These are phyloP conservation scores for Thunnus albacares DNA, from an alignment of 2,797 vertebrate genomes.

Conservation along the genomic window DNA sequence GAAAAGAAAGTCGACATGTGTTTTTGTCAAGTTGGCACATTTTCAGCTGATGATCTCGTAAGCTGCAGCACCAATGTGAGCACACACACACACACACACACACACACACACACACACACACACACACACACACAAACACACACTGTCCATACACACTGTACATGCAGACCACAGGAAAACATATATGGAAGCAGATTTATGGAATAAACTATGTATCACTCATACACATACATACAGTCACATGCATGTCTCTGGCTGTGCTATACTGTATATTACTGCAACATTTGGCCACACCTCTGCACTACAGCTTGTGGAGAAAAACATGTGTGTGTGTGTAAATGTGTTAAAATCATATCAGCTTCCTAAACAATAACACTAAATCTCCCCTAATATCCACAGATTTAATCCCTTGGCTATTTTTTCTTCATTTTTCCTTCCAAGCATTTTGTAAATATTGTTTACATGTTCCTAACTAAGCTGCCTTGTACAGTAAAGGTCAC, in stretches of 20 bases:
- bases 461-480: constrained; percentile 21
- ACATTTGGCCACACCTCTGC: neutral
- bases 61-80: constrained; percentile 19
- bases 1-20: constrained; percentile 55
- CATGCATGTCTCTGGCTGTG: constrained; percentile 2
- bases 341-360: constrained; percentile 2
- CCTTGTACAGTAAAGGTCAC: constrained; percentile 15
- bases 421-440: neutral
- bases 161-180: neutral
- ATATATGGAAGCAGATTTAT: constrained; percentile 35
- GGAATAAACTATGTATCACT: constrained; percentile 6
- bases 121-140: neutral
- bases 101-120: neutral
- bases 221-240: constrained; percentile 12
- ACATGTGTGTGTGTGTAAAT: neutral
- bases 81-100: constrained; percentile 7
- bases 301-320: neutral
- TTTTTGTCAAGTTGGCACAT: constrained; percentile 71
- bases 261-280: neutral
- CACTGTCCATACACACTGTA: neutral
- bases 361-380: constrained; percentile 1
- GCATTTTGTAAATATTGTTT: constrained; percentile 33
- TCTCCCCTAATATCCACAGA: too few relatives aligned
- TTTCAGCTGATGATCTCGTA: constrained; percentile 55
- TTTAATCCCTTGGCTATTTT: neutral